Percentiles rank a stretch among this genome's conserved stretches.
phyloP scores from a whole-genome alignment of 2,797 vertebrate species.

The Enoplosus armatus region DNA sequence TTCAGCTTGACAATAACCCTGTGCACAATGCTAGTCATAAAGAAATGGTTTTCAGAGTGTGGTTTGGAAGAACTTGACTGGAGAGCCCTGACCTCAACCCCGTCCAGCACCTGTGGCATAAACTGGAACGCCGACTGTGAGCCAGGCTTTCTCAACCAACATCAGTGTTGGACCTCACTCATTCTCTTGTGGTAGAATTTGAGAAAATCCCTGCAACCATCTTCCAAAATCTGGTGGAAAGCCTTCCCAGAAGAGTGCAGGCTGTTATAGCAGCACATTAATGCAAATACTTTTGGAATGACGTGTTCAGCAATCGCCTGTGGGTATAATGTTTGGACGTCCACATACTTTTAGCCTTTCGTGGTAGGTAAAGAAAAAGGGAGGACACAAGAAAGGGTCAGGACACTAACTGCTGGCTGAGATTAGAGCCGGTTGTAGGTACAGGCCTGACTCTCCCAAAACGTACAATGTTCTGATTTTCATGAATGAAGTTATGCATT shows the following conservation, averaged over 20 bases:
- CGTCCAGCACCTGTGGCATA: neutral
- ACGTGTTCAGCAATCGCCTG: neutral
- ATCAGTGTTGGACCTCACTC: neutral
- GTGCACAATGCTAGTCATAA: too few species aligned
- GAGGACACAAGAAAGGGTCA: neutral
- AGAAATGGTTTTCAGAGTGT: neutral
- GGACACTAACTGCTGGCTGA: neutral
- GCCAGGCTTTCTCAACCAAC: neutral
- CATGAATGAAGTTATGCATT: neutral
- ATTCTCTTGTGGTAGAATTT: neutral
- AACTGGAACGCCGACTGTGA: neutral
- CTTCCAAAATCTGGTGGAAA: neutral
- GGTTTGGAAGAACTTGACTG: neutral
- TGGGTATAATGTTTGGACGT: neutral
- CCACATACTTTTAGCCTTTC: too few species aligned
- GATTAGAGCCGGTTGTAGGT: neutral
- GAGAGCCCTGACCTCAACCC: neutral
- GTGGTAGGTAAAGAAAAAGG: too few species aligned
- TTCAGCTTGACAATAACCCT: neutral
- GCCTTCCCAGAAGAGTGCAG: neutral
- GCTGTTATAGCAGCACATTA: neutral
- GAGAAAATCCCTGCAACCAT: neutral
- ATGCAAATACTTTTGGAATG: too few species aligned
- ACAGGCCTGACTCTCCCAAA: neutral
- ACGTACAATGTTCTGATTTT: too few species aligned